Conservation (phyloP, 2,797 vertebrate genomes). For the Trachops cirrhosus region DNA sequence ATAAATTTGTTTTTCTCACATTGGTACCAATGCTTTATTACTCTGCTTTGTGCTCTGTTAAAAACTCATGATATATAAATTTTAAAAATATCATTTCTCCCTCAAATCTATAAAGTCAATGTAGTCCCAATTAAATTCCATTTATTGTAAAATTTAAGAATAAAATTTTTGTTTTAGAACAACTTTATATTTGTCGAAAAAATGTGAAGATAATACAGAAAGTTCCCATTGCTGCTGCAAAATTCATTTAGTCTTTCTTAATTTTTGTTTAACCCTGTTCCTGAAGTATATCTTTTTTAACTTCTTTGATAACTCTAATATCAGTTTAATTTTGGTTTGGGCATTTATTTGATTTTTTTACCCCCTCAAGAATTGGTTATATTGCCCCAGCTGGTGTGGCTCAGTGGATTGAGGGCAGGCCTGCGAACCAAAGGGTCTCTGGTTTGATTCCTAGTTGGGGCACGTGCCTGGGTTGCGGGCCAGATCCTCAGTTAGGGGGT, state of each 20-base stretch:
- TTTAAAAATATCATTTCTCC: background rate
- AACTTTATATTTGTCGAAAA: slow-evolving; percentile 4
- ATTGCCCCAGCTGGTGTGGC: background rate
- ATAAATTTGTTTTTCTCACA: slow-evolving; percentile 14
- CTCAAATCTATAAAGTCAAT: background rate
- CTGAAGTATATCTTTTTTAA: background rate
- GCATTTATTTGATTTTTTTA: background rate
- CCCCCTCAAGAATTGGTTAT: background rate
- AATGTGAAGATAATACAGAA: background rate
- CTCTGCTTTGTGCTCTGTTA: background rate
- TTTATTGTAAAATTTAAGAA: background rate
- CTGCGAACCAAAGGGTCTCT: too few species aligned
- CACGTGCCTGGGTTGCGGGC: too few species aligned
- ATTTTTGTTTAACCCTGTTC: background rate
- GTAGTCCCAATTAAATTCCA: background rate
- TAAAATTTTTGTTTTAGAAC: background rate
- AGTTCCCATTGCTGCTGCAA: background rate
- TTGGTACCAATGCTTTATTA: background rate
- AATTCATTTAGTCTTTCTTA: background rate
- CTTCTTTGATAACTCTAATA: slow-evolving; percentile 1
- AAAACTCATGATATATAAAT: background rate
- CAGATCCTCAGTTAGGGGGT: too few species aligned
- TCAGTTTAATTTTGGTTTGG: background rate
- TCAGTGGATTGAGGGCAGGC: too few species aligned
- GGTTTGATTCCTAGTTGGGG: too few species aligned